Evolutionary conservation across 2,888 invertebrate genomes (phyloP).

Genomic region (Diaphora mendica): DNA sequence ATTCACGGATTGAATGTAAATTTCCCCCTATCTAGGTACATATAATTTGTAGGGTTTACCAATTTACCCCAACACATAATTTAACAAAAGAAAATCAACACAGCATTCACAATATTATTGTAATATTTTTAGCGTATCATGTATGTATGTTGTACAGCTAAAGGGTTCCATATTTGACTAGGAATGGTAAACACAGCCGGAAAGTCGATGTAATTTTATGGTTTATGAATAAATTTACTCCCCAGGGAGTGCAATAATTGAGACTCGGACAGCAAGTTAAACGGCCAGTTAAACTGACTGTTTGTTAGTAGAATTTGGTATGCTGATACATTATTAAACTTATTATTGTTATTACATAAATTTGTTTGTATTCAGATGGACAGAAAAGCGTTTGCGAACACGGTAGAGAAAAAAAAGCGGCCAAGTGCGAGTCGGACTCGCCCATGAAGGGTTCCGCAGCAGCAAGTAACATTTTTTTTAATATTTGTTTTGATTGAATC

Average conservation of each 20-base stretch:
- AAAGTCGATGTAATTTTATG: constrained; percentile 51
- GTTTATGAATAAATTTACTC: constrained; percentile 53
- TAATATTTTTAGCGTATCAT: constrained; percentile 5
- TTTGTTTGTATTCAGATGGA: background rate
- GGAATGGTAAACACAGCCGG: constrained; percentile 41
- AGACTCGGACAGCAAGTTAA: constrained; percentile 46
- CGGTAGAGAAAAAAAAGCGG: too few species aligned
- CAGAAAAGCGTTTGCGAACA: background rate
- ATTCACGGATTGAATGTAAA: background rate
- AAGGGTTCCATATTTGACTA: constrained; percentile 33
- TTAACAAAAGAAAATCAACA: constrained; percentile 10
- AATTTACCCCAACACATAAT: constrained; percentile 9
- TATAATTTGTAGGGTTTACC: background rate
- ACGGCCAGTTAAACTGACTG: constrained; percentile 24
- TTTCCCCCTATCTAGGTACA: background rate
- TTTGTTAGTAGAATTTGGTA: constrained; percentile 30
- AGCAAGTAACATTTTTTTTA: too few species aligned
- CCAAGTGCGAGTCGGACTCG: too few species aligned
- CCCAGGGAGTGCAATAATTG: constrained; percentile 46
- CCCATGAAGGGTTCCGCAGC: too few species aligned
- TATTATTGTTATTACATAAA: constrained; percentile 1
- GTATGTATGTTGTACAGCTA: constrained; percentile 10
- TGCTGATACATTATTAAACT: constrained; percentile 5
- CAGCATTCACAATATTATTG: constrained; percentile 9
- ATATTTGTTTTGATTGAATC: too few species aligned